A percentile compares a stretch with the other conserved stretches of the same genome.
These are phyloP conservation scores for Rhinolophus sinicus DNA, from an alignment of 2,113 vertebrate species.

Conservation along the genomic window DNA sequence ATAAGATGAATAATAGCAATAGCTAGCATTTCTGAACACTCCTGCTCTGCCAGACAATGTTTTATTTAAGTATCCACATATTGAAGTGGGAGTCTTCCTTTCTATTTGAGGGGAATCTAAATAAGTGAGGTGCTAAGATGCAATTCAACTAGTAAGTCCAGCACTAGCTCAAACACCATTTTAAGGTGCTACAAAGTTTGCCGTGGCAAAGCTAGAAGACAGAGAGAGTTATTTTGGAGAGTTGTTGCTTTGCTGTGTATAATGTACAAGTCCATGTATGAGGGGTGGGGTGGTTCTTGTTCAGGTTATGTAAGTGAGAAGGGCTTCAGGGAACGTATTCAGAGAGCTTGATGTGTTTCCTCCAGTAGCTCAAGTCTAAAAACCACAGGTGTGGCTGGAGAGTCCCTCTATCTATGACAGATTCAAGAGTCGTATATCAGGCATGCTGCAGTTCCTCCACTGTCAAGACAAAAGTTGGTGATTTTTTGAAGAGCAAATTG, in stretches of 20 bases:
- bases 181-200: background rate
- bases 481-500: background rate
- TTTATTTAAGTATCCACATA: slow-evolving; percentile 23
- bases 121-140: background rate
- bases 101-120: slow-evolving; percentile 2
- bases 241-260: background rate
- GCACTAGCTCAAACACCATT: background rate
- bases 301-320: background rate
- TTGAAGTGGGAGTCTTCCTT: background rate
- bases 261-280: background rate
- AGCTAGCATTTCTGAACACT: background rate
- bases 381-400: background rate
- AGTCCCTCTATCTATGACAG: background rate
- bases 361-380: background rate
- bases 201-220: background rate
- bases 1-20: background rate
- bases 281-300: background rate
- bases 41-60: background rate
- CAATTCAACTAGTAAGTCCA: background rate
- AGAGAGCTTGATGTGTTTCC: background rate
- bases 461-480: background rate
- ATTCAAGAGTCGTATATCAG: background rate
- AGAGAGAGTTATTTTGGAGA: background rate
- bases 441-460: background rate
- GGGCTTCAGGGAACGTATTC: background rate